Evolutionary conservation across 2,797 vertebrate genomes (phyloP).

Genomic region (Pteropus rufus): DNA sequence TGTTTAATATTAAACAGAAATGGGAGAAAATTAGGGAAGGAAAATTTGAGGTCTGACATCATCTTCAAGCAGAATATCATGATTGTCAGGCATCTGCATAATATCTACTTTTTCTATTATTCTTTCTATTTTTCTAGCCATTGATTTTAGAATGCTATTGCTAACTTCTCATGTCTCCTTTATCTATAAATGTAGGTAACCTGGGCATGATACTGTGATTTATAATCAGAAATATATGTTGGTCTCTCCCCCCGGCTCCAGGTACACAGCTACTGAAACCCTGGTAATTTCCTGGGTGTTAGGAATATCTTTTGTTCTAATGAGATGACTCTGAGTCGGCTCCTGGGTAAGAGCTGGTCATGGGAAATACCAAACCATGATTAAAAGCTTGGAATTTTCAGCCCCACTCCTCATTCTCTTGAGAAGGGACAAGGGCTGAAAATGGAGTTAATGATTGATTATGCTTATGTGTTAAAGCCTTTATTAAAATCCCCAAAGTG

Average conservation of each 20-base stretch:
- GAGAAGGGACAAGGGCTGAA: neutral
- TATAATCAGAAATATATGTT: neutral
- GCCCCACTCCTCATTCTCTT: neutral
- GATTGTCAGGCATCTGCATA: neutral
- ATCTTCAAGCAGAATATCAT: conserved; percentile 18
- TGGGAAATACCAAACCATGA: neutral
- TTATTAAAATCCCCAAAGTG: neutral
- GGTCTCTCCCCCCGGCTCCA: neutral
- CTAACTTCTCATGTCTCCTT: neutral
- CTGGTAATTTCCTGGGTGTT: neutral
- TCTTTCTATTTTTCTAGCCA: neutral
- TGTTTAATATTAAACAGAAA: conserved; percentile 29
- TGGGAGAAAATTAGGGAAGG: neutral
- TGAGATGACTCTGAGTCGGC: neutral
- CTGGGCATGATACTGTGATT: neutral
- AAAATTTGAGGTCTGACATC: neutral
- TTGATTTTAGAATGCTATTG: conserved; percentile 18
- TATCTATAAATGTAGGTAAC: neutral
- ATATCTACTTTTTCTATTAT: neutral
- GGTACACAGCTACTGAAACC: neutral
- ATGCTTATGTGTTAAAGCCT: neutral
- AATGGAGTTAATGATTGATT: neutral
- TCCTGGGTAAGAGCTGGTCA: neutral
- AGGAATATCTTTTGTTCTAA: neutral
- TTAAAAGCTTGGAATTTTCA: neutral